These are phyloP conservation scores for Choristoneura rosaceana DNA, from an alignment of 2,888 invertebrate species.

Conservation along the genomic window DNA sequence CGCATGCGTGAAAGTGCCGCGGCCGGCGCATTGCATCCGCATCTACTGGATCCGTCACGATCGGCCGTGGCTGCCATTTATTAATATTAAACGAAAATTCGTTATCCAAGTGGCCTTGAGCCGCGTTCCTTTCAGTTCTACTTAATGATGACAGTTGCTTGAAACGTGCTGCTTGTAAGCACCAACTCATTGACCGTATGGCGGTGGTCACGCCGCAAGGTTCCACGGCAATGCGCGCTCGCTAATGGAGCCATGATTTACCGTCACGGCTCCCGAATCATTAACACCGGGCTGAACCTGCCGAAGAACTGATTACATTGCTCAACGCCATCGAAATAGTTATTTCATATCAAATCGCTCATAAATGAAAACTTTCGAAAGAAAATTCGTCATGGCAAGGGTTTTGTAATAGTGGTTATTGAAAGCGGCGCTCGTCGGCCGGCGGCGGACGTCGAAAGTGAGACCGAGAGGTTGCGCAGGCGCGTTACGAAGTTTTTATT, in stretches of 20 bases:
- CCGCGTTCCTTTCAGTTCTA: slow-evolving; percentile 81
- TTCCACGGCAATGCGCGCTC: slow-evolving; percentile 47
- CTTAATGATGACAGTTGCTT: slow-evolving; percentile 82
- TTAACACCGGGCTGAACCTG: slow-evolving; percentile 30
- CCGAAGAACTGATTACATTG: slow-evolving; percentile 31
- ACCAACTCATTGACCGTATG: slow-evolving; percentile 66
- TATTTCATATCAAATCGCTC: slow-evolving; percentile 54
- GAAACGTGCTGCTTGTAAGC: slow-evolving; percentile 75
- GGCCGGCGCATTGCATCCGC: slow-evolving; percentile 66
- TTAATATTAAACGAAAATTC: slow-evolving; percentile 84
- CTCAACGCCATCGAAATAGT: slow-evolving; percentile 28
- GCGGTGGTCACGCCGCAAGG: slow-evolving; percentile 63
- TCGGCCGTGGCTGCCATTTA: slow-evolving; percentile 77
- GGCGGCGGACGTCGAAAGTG: slow-evolving; percentile 79
- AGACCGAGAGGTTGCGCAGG: slow-evolving; percentile 84
- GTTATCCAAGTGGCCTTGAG: slow-evolving; percentile 83
- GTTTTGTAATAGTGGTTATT: slow-evolving; percentile 76
- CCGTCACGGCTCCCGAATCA: slow-evolving; percentile 44
- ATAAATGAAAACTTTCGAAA: slow-evolving; percentile 71
- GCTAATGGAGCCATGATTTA: slow-evolving; percentile 42
- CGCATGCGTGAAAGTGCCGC: slow-evolving; percentile 69
- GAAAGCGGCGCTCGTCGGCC: slow-evolving; percentile 75
- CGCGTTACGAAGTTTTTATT: slow-evolving; percentile 84
- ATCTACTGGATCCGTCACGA: slow-evolving; percentile 75
- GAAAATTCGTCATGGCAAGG: slow-evolving; percentile 78